Percentiles rank a stretch among this genome's conserved stretches.
phyloP scores from a whole-genome alignment of 1,140 invertebrate species.

The Ptiloglossa arizonensis region DNA sequence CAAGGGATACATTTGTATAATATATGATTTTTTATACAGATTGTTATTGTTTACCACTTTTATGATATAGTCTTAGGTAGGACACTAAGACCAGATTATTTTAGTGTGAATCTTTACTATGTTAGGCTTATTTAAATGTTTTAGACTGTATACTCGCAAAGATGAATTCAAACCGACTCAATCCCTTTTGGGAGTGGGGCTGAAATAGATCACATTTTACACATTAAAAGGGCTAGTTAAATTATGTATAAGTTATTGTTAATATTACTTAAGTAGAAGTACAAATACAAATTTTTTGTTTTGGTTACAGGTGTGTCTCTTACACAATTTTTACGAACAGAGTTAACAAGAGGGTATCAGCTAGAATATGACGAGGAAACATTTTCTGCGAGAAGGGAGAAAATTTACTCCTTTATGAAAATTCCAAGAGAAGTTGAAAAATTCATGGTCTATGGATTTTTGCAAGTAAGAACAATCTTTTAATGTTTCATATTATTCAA shows the following conservation, averaged over 20 bases:
- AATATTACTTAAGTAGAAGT: background rate
- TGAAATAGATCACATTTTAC: background rate
- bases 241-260: background rate
- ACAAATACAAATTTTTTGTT: background rate
- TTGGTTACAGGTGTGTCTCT: constrained; percentile 80
- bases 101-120: too few species aligned
- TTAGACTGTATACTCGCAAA: too few species aligned
- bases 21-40: too few species aligned
- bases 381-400: constrained; percentile 95
- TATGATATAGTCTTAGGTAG: too few species aligned
- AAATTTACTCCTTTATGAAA: constrained; percentile 98
- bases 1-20: too few species aligned
- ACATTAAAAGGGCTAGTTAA: background rate
- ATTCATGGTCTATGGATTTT: constrained; percentile 98
- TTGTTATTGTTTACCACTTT: too few species aligned
- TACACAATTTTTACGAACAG: constrained; percentile 90
- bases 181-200: too few species aligned
- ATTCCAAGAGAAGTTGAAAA: constrained; percentile 96
- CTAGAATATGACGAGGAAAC: constrained; percentile 96
- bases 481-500: background rate
- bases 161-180: too few species aligned
- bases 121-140: too few species aligned
- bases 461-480: constrained; percentile 83
- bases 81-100: too few species aligned
- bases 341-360: constrained; percentile 94